Base-by-base conservation (phyloP, 2,113 vertebrate genomes). In the Sinocyclocheilus anophthalmus region DNA sequence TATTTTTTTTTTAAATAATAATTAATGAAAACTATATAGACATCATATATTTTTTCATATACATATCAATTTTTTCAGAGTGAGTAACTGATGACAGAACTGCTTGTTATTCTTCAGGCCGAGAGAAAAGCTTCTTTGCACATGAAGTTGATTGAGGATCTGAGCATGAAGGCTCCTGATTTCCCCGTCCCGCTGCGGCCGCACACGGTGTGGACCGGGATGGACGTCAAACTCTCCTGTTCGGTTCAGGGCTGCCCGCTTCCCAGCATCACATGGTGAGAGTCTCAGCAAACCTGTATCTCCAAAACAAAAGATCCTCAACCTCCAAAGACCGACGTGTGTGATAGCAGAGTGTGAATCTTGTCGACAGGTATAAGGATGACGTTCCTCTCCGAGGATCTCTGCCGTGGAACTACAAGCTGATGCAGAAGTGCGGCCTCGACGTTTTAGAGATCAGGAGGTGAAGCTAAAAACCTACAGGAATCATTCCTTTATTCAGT, bases 241-340 rank as follows among this genome's bases (percentile, higher is more conserved):
- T 96, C 94, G 0, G 13, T 95, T 33, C 90, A 95, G 86, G 98
- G 95, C 0, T 94, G 83, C 0, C 96, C 96, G 0, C 76, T 84
- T 0, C 96, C 96, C 0, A 90, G 92, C 57, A 92, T 96, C 67
- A 96, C 95, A 42, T 99, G 98, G 97, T 99, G 94, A 45, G 96
- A 78, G n/a, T 24, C 20, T 45, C 18, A 48, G 3, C 65, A 37
- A 13, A 2, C 42, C 42, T 45, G 42, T 45, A 20, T 39, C 9
- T 67, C 81, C 57, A 9, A 6, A 55, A 20, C 53, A 20, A 18
- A 53, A 55, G 16, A 55, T 5, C 45, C 42, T 45, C 8, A 2
- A 45, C 11, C 42, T 45, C 5, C 42, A 45, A 10, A 45, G 42
- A 10, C 42, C 10, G 9, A 45, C 9, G 39, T 39, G 39, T 7